Evolutionary conservation across 2,888 invertebrate species (phyloP), one percentile per base, ranked within the genome.

Genomic region (Psylliodes chrysocephalus): DNA sequence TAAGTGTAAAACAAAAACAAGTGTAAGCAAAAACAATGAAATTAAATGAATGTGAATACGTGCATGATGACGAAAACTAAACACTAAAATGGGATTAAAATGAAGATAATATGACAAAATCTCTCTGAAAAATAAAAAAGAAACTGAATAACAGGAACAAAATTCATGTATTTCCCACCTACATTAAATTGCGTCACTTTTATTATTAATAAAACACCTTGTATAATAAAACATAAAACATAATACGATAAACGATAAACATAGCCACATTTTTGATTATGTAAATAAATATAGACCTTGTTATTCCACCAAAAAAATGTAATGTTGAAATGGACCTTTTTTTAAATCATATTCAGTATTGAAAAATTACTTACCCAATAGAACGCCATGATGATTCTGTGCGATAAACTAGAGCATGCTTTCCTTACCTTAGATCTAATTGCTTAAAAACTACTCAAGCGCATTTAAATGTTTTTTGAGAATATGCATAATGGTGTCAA

Each of bases 131-230:
- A 47, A 40, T 18, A 25, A 47, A 51, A 42, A 19, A 15, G 17
- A 46, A 63, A 44, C n/a, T 56, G 28, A 33, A 64, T 30, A 54
- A 47, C 51, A 60, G 42, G 8, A 59, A 54, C 52, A 52, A 60
- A 57, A 66, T 66, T 66, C 68, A 68, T 68, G 68, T 68, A 68
- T 68, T 68, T 57, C 56, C 61, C 60, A 53, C 33, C 60, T 61
- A 66, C 63, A 68, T 68, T 46, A 60, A 68, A 66, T 60, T 46
- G 53, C 57, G 49, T 53, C 60, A 19, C 17, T 18, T 44, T 18
- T 44, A 44, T 18, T 44, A 44, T 25, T 22, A 10, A 25, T 47
- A 22, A 2, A 2, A 22, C 25, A 44, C 10, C 22, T 40, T 53
- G 57, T 66, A n/a, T n/a, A n/a, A n/a, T n/a, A n/a, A n/a, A n/a